Conservation (phyloP, 2,113 vertebrate genomes). For the Thunnus maccoyii region DNA sequence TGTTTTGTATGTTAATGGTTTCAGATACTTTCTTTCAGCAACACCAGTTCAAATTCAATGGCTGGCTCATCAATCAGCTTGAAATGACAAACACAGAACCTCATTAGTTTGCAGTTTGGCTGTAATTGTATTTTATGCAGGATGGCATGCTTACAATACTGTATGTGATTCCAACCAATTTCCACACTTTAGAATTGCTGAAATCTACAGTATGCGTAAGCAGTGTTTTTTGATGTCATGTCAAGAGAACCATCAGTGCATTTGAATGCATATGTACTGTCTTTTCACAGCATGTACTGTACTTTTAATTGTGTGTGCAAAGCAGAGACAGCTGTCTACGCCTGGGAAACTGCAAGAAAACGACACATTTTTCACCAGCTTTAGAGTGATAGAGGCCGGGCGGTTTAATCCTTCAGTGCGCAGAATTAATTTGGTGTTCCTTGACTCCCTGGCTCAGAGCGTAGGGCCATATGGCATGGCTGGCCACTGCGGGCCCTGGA, state of each 20-base stretch:
- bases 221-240: no score
- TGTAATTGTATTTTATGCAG: slow-evolving; percentile 5
- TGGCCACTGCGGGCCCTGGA: slow-evolving; percentile 45
- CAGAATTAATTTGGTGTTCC: slow-evolving; percentile 76
- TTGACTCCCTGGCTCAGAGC: slow-evolving; percentile 68
- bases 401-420: slow-evolving; percentile 72
- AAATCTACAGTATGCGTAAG: no score
- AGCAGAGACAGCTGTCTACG: slow-evolving; percentile 30
- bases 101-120: slow-evolving; percentile 12
- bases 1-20: slow-evolving; percentile 7
- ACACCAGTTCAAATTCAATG: not conserved
- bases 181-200: no score
- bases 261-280: not conserved
- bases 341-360: slow-evolving; percentile 50
- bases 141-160: no score
- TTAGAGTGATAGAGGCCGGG: slow-evolving; percentile 55
- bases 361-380: slow-evolving; percentile 54
- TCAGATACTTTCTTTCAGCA: slow-evolving; percentile 2
- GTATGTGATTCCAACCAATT: no score
- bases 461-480: slow-evolving; percentile 64
- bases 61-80: slow-evolving; percentile 5
- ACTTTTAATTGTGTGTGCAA: slow-evolving; percentile 13
- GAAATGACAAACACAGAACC: not conserved
- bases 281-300: not conserved
- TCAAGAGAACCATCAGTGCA: not conserved